Base-by-base conservation (phyloP, 2,888 invertebrate species). In the Nomada lathburiana region DNA sequence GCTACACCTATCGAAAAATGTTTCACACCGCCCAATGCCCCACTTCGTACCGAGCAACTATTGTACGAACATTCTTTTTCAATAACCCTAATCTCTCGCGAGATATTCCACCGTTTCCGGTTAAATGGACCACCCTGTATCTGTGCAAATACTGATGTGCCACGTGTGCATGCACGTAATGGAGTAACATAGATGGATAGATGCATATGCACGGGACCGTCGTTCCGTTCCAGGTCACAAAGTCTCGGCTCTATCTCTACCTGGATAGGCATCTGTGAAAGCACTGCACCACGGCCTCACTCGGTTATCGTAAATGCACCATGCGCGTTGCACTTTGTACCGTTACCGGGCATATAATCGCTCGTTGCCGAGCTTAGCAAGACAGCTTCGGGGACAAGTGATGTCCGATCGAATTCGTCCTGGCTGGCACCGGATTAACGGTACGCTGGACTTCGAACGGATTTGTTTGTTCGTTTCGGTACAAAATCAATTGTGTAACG, bases 181-280 rank as follows among this genome's bases (percentile, higher is more conserved):
- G 2, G 62, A 16, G 5, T 20, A 50, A 16, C 50, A 29, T 42
- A 36, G 10, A 57, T 42, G 23, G 10, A 57, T 50, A 55, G n/a
- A 55, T 50, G 42, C 73, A 47, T 57, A 65, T 11, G 23, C 50
- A 63, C 72, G 69, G 69, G 76, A 83, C 67, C 76, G 86, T 82
- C 89, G 85, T 83, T 86, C 84, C 87, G 86, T 90, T 90, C 87
- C 90, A 89, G 89, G 90, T 90, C 91, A 90, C 82, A 85, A 83
- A 84, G 87, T 85, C 86, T 74, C 72, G 76, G 57, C 81, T 84
- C 69, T 80, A 73, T 88, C 80, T 86, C 85, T 82, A 88, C 83
- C 86, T 79, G 87, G 84, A 86, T 88, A 84, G 82, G 83, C 72
- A 89, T 89, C 87, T 78, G 73, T 79, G 80, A 86, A 81, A 77